Conservation (phyloP, 2,888 invertebrate genomes). For the Colostygia pectinataria region DNA sequence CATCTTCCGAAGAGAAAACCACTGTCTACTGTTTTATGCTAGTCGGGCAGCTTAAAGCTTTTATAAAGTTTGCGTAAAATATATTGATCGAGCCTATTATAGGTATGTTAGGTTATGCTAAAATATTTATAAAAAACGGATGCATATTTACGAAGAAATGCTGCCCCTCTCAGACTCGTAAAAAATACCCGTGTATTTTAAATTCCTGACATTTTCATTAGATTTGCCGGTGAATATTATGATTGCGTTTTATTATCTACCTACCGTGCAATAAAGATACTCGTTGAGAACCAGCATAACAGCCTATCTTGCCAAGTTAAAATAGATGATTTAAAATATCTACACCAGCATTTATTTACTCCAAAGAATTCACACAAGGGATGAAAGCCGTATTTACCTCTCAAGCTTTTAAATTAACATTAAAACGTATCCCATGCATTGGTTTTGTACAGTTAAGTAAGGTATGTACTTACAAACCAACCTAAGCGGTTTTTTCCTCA, state of each 20-base stretch:
- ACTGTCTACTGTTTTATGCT: no score
- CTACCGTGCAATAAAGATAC: conserved; percentile 8
- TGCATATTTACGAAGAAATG: neutral
- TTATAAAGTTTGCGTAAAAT: no score
- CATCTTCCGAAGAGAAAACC: no score
- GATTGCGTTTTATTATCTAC: conserved; percentile 12
- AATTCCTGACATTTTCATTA: conserved; percentile 17
- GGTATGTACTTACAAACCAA: conserved; percentile 2
- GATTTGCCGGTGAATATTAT: conserved; percentile 12
- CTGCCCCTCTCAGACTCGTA: conserved; percentile 6
- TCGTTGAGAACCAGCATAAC: conserved; percentile 5
- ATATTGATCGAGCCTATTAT: no score
- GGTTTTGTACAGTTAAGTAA: conserved; percentile 30
- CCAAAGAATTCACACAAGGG: neutral
- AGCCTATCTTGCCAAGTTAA: conserved; percentile 1
- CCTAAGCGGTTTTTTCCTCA: conserved; percentile 28
- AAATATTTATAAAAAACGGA: neutral
- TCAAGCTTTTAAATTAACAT: conserved; percentile 3
- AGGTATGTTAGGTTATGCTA: no score
- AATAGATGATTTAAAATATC: conserved; percentile 8
- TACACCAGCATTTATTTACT: conserved; percentile 1
- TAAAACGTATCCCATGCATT: conserved; percentile 4
- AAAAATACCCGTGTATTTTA: conserved; percentile 8
- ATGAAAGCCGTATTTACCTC: neutral
- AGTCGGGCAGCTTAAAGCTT: no score